Conservation (phyloP, 2,888 invertebrate species). For the Nephrocerus scutellatus region DNA sequence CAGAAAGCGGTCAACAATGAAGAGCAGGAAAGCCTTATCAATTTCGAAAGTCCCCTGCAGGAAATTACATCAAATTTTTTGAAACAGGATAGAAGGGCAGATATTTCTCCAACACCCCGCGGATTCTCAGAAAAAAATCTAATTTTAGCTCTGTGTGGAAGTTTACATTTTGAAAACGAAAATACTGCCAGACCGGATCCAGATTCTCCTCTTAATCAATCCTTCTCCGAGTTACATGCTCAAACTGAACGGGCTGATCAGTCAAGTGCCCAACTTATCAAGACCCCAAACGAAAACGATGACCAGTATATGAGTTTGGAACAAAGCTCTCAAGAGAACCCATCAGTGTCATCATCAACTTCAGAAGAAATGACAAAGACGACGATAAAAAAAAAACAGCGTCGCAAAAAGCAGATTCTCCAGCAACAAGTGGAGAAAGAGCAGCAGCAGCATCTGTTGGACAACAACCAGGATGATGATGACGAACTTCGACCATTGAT, state of each 20-base stretch:
- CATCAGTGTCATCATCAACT: constrained; percentile 34
- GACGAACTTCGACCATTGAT: constrained; percentile 46
- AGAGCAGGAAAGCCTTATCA: constrained; percentile 38
- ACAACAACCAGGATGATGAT: constrained; percentile 31
- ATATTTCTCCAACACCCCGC: constrained; percentile 31
- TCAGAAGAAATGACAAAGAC: constrained; percentile 35
- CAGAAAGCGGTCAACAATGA: too few relatives aligned
- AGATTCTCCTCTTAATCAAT: constrained; percentile 19
- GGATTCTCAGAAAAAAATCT: constrained; percentile 40
- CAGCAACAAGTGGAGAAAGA: constrained; percentile 21
- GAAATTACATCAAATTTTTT: constrained; percentile 30
- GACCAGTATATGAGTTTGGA: constrained; percentile 32
- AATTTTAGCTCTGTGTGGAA: constrained; percentile 44
- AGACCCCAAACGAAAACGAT: constrained; percentile 28
- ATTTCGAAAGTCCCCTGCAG: constrained; percentile 43
- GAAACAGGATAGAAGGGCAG: constrained; percentile 17
- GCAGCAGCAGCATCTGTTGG: constrained; percentile 7
- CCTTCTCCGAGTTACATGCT: constrained; percentile 19
- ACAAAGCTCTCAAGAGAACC: constrained; percentile 29
- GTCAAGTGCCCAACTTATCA: constrained; percentile 25
- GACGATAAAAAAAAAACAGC: constrained; percentile 37
- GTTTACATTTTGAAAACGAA: constrained; percentile 42
- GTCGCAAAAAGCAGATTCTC: constrained; percentile 29
- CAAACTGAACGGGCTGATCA: constrained; percentile 20
- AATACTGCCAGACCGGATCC: constrained; percentile 21